Evolutionary conservation across 2,888 invertebrate genomes (phyloP).

Genomic region (Spodoptera exigua): DNA sequence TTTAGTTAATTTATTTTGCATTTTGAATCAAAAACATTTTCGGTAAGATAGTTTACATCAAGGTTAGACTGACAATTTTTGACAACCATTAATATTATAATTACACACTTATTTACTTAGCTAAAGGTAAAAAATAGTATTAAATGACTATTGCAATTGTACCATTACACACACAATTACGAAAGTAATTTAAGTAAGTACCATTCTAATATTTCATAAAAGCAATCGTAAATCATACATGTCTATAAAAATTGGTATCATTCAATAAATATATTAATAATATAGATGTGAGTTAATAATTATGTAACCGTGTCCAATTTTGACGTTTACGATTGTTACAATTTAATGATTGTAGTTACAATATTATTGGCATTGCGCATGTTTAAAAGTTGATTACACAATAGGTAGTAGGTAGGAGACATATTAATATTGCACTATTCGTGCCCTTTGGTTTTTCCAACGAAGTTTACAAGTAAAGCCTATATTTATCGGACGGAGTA

Average conservation of each 20-base stretch:
- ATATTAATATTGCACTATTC: too few relatives aligned
- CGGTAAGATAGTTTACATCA: too few relatives aligned
- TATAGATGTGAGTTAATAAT: constrained; percentile 27
- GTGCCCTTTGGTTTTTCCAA: too few relatives aligned
- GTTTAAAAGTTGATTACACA: constrained; percentile 13
- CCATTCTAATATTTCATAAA: constrained; percentile 31
- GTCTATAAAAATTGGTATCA: constrained; percentile 38
- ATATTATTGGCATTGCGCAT: constrained; percentile 32
- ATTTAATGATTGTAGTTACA: constrained; percentile 38
- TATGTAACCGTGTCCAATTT: constrained; percentile 45
- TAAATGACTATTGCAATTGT: not conserved
- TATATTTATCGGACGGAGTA: too few relatives aligned
- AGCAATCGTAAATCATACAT: constrained; percentile 35
- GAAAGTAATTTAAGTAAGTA: constrained; percentile 11
- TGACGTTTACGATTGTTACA: constrained; percentile 42
- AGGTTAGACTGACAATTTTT: too few relatives aligned
- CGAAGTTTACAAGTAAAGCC: too few relatives aligned
- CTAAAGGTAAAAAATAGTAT: too few relatives aligned
- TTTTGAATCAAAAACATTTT: too few relatives aligned
- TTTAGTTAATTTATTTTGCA: too few relatives aligned
- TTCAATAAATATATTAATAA: constrained; percentile 47
- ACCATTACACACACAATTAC: constrained; percentile 3
- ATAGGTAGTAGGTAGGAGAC: not conserved
- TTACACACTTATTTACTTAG: too few relatives aligned
- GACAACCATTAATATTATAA: too few relatives aligned